Base-by-base conservation (phyloP, 2,113 vertebrate species). In the Trichomycterus rosablanca region DNA sequence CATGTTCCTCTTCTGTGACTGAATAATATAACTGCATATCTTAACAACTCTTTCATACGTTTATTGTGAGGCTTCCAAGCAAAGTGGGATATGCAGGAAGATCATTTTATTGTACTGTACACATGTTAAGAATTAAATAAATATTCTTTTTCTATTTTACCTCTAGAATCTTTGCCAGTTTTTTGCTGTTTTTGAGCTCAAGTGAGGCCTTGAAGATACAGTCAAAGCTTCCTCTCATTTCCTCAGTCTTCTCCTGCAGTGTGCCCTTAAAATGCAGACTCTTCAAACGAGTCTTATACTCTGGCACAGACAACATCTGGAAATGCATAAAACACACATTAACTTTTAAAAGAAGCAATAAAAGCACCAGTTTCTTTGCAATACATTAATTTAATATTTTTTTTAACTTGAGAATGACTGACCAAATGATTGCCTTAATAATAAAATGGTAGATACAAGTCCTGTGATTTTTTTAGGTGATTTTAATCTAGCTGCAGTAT, bases 161-260 rank as follows among this genome's bases (percentile, higher is more conserved):
- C 92, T 99, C 96, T 56, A 99, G 73, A 76, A 99, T 99, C 78
- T 98, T 98, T 3, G 96, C 96, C n/a, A 99, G 88, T 66, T 95
- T 98, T 83, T 87, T 94, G 91, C 96, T 97, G 68, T 82, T 91
- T 76, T 89, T 95, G 57, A 99, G 91, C 78, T 98, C 94, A 0
- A 89, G 42, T 0, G 96, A 97, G 51, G 96, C 96, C 23, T 91
- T 92, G 69, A 87, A 90, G 59, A 99, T 80, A 48, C 93, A 97
- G 40, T 97, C 90, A 0, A 91, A 93, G 30, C 91, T 92, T 32
- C 83, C 91, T 19, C 87, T 87, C 76, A 99, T 87, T 87, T 99
- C 96, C 66, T 98, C 96, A 0, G 89, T 93, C 84, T 95, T 98
- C 86, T 99, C 96, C 75, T 92, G 95, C 15, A 99, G 84, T 0